Evolutionary conservation across 2,113 vertebrate species (phyloP).

Genomic region (Anser cygnoides): DNA sequence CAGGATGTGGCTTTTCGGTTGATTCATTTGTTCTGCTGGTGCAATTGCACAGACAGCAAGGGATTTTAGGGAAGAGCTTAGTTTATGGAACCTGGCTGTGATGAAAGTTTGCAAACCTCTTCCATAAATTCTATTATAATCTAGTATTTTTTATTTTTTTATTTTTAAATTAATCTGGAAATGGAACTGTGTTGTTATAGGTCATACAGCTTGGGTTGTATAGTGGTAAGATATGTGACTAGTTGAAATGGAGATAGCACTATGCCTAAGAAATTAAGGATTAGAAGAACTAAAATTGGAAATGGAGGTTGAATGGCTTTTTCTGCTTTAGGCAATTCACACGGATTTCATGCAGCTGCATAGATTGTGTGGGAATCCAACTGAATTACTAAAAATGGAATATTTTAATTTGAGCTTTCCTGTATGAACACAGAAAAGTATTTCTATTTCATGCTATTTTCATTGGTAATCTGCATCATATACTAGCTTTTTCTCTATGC

Average conservation of each 20-base stretch:
- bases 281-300: constrained; percentile 29
- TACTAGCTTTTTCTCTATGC: background rate
- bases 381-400: background rate
- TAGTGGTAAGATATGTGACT: background rate
- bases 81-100: background rate
- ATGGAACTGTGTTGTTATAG: background rate
- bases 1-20: constrained; percentile 5
- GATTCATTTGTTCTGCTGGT: constrained; percentile 20
- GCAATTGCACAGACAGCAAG: background rate
- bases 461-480: background rate
- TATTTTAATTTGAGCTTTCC: constrained; percentile 2
- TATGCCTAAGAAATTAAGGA: constrained; percentile 23
- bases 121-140: background rate
- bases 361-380: background rate
- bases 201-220: background rate
- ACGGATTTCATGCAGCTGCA: background rate
- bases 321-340: background rate
- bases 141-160: background rate
- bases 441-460: background rate
- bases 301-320: background rate
- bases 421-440: background rate
- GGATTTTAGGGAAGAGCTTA: background rate
- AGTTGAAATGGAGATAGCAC: constrained; percentile 15
- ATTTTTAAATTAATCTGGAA: background rate
- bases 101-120: background rate